A percentile compares a stretch with the other conserved stretches of the same genome.
Conservation (phyloP, 2,888 invertebrate species). For the Agrotis exclamationis region DNA sequence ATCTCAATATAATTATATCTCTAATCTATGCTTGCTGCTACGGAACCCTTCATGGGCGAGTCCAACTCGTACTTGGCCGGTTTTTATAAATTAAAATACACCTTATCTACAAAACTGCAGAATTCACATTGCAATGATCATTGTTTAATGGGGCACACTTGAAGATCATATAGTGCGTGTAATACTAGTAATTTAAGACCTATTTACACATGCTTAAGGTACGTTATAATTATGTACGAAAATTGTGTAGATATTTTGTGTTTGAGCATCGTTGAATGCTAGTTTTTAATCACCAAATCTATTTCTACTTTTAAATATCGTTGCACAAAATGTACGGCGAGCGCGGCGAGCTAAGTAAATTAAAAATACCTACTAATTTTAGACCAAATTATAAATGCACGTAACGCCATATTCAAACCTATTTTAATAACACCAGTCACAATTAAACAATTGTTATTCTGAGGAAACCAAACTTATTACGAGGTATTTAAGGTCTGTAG, state of each 20-base stretch:
- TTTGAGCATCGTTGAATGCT: not conserved
- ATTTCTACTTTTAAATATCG: conserved; percentile 70
- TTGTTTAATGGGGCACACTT: not conserved
- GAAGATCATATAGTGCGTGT: not conserved
- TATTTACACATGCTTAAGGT: conserved; percentile 11
- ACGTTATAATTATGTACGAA: not conserved
- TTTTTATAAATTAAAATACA: conserved; percentile 30
- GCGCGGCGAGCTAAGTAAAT: conserved; percentile 49
- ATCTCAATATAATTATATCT: too few relatives aligned
- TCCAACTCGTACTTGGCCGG: too few relatives aligned
- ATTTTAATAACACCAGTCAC: not conserved
- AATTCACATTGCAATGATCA: conserved; percentile 15
- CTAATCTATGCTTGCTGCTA: too few relatives aligned
- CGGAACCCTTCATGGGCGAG: too few relatives aligned
- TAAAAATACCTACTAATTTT: conserved; percentile 19
- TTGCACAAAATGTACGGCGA: conserved; percentile 63
- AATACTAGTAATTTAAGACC: conserved; percentile 19
- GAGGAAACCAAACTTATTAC: not conserved
- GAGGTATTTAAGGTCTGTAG: not conserved
- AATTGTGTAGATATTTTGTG: not conserved
- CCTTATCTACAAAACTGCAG: not conserved
- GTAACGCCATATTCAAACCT: conserved; percentile 11
- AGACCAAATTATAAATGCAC: not conserved
- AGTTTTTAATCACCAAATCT: conserved; percentile 66
- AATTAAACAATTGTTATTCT: too few relatives aligned